A percentile compares a stretch with the other conserved stretches of the same genome.
Conservation (phyloP, 2,113 vertebrate genomes). For the Micronycteris hirsuta region DNA sequence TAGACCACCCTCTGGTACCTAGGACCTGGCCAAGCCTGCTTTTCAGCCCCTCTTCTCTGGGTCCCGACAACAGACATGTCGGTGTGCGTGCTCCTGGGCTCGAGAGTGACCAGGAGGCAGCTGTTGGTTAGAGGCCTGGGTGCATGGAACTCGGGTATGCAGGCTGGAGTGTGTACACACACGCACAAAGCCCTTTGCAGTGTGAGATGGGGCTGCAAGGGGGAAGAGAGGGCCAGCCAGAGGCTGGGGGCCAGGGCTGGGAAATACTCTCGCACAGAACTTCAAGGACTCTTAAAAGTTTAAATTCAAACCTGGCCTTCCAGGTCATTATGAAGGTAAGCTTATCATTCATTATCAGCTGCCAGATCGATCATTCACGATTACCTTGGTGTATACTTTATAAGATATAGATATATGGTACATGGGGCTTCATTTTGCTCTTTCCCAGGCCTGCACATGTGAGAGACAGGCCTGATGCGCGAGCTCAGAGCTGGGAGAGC, state of each 20-base stretch:
- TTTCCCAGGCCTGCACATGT: background rate
- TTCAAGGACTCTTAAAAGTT: background rate
- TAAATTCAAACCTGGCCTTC: background rate
- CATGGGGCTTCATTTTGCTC: background rate
- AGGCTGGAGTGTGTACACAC: background rate
- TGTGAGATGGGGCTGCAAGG: background rate
- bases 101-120: background rate
- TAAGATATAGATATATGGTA: background rate
- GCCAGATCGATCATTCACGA: background rate
- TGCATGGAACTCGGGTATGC: background rate
- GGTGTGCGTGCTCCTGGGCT: background rate
- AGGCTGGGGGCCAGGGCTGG: background rate
- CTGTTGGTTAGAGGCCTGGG: background rate
- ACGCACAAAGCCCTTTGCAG: background rate
- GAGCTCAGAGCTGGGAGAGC: background rate
- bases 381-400: background rate
- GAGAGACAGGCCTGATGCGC: background rate
- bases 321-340: background rate
- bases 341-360: background rate
- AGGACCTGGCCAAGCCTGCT: background rate
- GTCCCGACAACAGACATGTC: background rate
- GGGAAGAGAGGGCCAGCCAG: background rate
- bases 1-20: background rate
- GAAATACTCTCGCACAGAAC: background rate
- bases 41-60: background rate